Conservation (phyloP, 2,888 invertebrate genomes). For the Physocephala rufipes region DNA sequence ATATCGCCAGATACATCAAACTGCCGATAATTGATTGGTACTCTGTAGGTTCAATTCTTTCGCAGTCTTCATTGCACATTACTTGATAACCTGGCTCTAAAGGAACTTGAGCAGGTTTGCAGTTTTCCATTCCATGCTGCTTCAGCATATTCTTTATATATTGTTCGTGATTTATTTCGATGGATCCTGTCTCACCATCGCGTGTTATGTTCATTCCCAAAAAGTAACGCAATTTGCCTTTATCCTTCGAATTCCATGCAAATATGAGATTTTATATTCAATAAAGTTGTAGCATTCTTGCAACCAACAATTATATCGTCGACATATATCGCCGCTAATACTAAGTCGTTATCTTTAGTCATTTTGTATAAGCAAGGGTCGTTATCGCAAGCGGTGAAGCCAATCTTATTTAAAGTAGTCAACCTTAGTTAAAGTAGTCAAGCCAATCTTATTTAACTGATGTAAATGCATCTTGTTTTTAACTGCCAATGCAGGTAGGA, state of each 20-base stretch:
- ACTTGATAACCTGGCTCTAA: constrained; percentile 43
- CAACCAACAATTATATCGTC: constrained; percentile 37
- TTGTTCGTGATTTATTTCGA: constrained; percentile 40
- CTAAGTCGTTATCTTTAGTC: neutral
- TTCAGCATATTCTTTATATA: constrained; percentile 42
- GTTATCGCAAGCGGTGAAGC: constrained; percentile 33
- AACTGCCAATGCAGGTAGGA: constrained; percentile 38
- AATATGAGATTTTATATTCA: constrained; percentile 38
- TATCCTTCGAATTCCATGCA: constrained; percentile 36
- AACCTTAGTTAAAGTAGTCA: constrained; percentile 27
- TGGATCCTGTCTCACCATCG: constrained; percentile 39
- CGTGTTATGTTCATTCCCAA: constrained; percentile 40
- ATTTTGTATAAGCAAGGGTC: constrained; percentile 37
- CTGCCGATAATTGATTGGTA: constrained; percentile 44
- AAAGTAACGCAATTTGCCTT: constrained; percentile 40
- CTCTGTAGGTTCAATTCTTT: constrained; percentile 28
- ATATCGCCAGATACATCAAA: constrained; percentile 41
- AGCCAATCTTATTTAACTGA: too few species aligned
- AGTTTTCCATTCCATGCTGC: constrained; percentile 41
- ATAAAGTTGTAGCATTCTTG: constrained; percentile 35
- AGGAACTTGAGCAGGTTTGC: constrained; percentile 43
- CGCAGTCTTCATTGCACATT: constrained; percentile 35
- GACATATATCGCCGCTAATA: constrained; percentile 37
- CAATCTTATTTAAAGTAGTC: constrained; percentile 20
- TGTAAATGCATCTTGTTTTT: constrained; percentile 40